Conservation (phyloP, 2,113 vertebrate species). For the Oxyura jamaicensis region DNA sequence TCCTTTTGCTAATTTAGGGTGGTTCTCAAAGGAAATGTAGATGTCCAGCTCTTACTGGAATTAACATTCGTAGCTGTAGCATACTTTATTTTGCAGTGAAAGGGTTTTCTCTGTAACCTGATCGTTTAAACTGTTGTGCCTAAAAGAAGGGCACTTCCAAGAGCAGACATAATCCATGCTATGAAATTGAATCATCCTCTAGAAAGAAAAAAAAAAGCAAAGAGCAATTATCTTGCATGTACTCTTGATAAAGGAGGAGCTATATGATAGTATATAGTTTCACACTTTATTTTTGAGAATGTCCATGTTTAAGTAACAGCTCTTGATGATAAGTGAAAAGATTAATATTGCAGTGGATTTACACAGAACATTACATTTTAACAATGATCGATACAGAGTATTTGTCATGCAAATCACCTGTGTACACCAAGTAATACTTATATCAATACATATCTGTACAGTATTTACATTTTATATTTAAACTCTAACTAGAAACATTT, state of each 20-base stretch:
- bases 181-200: not conserved
- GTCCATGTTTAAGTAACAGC: slow-evolving; percentile 3
- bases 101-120: not conserved
- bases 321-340: slow-evolving; percentile 55
- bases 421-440: slow-evolving; percentile 70
- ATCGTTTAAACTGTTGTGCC: not conserved
- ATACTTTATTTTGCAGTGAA: not conserved
- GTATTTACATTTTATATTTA: slow-evolving; percentile 80
- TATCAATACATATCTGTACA: slow-evolving; percentile 77
- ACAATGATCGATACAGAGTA: slow-evolving; percentile 60
- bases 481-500: slow-evolving; percentile 79
- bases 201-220: not conserved
- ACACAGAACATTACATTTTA: slow-evolving; percentile 50
- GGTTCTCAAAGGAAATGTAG: not conserved
- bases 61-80: rapidly evolving
- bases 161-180: not conserved
- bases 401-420: slow-evolving; percentile 74
- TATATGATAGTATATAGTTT: not conserved
- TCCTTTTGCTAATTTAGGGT: not conserved
- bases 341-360: slow-evolving; percentile 61
- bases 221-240: not conserved
- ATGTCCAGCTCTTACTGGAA: not conserved
- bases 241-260: not conserved
- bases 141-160: not conserved
- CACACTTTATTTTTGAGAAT: slow-evolving; percentile 55